Evolutionary conservation across 2,888 invertebrate genomes (phyloP), one percentile per base, ranked within the genome.

Genomic region (Sericinus montela): DNA sequence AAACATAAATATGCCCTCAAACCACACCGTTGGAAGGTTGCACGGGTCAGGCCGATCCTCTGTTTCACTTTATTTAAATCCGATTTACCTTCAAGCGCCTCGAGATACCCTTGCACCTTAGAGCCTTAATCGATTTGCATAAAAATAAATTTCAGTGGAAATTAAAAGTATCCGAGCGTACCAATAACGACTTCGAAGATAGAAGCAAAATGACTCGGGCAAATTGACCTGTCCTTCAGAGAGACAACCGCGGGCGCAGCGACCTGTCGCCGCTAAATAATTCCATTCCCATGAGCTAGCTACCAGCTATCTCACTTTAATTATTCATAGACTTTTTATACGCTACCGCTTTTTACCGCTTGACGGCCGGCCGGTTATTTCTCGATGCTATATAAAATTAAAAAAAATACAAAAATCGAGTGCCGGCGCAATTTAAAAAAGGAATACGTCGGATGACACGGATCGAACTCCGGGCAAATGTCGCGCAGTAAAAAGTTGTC

Each of bases 401-500:
- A 84, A 85, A n/a, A n/a, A 82, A 82, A 78, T 70, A 80, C 84
- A 80, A 79, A 79, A 83, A 83, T 80, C 78, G 79, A 83, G 75
- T 72, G 67, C 62, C 75, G 77, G 76, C 78, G 84, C 83, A 86
- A 84, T 86, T 86, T 81, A 81, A 86, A 87, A 88, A 86, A 88
- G 85, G 83, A 86, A 85, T 85, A 86, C 80, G 87, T 84, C 85
- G 81, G 84, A 86, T 87, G 88, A 88, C 88, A 88, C 83, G 87
- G 87, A 85, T 86, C 87, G 88, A 88, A 88, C 88, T 87, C 88
- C 82, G 87, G 88, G 88, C 87, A 87, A 88, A 88, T 88, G 88
- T 87, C 88, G 88, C 87, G 83, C 80, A 75, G 80, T 87, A 87
- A 88, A 88, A 88, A 88, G 86, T 84, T 81, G 88, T 87, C 81